Evolutionary conservation across 2,797 vertebrate genomes (phyloP), one percentile per base, ranked within the genome.

Genomic region (Caiman crocodilus): DNA sequence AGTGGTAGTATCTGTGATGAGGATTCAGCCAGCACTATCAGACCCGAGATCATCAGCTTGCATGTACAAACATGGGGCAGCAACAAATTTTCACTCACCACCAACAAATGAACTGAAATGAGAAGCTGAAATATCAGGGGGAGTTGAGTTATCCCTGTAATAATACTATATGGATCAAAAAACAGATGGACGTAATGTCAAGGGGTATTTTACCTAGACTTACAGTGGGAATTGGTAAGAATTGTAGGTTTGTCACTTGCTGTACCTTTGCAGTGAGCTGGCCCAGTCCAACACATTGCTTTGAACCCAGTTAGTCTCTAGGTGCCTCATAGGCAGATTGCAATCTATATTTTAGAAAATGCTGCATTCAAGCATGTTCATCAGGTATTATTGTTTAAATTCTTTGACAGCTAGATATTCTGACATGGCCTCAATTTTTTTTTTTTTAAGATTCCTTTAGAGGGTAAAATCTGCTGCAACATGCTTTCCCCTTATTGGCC

Each of bases 341-440:
- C 21, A 50, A 88, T 81, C 89, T 95, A 28, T 67, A 55, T 88
- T 86, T 96, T 88, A 85, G 75, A 92, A 92, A 87, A 60, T 71
- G 32, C 79, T 71, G 21, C 5, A 4, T 85, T 90, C 78, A 26
- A 88, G 58, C 55, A 76, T 71, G 92, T 84, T 92, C 64, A 91
- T 89, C 78, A 89, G 83, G 55, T 89, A 94, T 92, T 92, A 79
- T 74, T 92, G 81, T 87, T 96, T 92, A 94, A 93, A 94, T 96
- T 96, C 90, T 93, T 95, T 95, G 91, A 95, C 91, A 95, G 90
- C 82, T 91, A 90, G 86, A 96, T 95, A 97, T 88, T 84, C 67
- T 85, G 88, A 92, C 61, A 57, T 6, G 55, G 42, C 42, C 42
- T 50, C 42, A 50, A 50, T 50, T 50, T 50, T 50, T 50, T 25